Base-by-base conservation (phyloP, 2,797 vertebrate species). In the Enteromius unitaeniatus region DNA sequence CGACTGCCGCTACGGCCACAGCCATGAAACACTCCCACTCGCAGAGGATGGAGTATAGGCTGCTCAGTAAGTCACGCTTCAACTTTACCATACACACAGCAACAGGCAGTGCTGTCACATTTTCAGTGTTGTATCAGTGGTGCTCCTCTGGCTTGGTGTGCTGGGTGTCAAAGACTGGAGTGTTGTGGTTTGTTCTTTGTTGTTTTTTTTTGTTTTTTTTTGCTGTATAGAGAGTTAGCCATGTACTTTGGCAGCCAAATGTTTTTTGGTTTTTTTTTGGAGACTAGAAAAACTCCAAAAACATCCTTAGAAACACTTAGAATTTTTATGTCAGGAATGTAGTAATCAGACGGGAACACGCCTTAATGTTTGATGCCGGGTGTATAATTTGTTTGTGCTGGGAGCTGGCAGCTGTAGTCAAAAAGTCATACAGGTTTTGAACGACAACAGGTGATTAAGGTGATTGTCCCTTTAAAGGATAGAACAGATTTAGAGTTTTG, bases 11-110 rank as follows among this genome's bases (percentile, higher is more conserved):
- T 55, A 15, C 60, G 6, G 45, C 40, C 86, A 58, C 51, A 79
- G 83, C 78, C 90, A 95, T 95, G 94, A 95, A 94, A 89, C 92
- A 91, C 91, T 91, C 92, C 3, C 91, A 89, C 90, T 92, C 92
- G 17, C 84, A 92, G 89, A 89, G 91, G 85, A 91, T 90, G 93
- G 94, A 95, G 89, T 89, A 91, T 90, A 82, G 89, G 65, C 92
- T 94, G 90, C 92, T 93, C 90, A 96, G 96, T 97, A 95, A 97
- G 96, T 93, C 26, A 62, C 34, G 6, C n/a, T 64, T 80, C 40
- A 45, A 23, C 47, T 83, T 76, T 86, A 23, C 40, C 15, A 26
- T 72, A 15, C 53, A 74, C 31, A 15, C 53, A 23, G 9, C n/a
- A 42, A 34, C 79, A 53, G 31, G 53, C 79, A 42, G 68, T 70